Evolutionary conservation across 2,113 vertebrate species (phyloP).

Genomic region (Perccottus glenii): DNA sequence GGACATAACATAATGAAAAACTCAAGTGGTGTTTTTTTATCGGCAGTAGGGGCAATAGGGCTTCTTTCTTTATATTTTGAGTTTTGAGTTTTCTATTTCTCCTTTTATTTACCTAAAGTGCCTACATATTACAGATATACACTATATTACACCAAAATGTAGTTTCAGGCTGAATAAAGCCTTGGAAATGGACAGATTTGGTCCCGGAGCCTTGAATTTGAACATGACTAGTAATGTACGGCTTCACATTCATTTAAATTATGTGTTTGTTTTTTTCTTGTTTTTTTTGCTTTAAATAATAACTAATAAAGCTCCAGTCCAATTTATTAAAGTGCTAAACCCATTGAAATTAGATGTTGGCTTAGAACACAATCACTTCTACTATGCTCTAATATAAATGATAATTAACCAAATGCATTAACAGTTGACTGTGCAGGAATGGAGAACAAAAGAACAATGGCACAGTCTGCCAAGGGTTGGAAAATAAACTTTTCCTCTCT

Average conservation of each 20-base stretch:
- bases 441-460: not conserved
- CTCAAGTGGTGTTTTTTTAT: not conserved
- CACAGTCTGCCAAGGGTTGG: not conserved
- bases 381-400: constrained; percentile 1
- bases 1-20: not conserved
- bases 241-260: not conserved
- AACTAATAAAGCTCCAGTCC: not conserved
- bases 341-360: constrained; percentile 3
- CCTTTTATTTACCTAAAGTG: too few species aligned
- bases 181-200: not conserved
- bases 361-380: not conserved
- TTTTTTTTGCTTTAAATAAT: not conserved
- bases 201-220: not conserved
- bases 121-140: too few species aligned
- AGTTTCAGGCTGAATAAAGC: too few species aligned
- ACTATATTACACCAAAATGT: too few species aligned
- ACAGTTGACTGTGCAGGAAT: not conserved
- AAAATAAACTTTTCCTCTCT: not conserved
- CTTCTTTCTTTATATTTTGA: too few species aligned
- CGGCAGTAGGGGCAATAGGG: not conserved
- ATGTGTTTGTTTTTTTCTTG: not conserved
- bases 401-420: constrained; percentile 6
- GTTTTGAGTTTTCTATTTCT: too few species aligned
- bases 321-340: constrained; percentile 4
- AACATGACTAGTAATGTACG: too few species aligned